These are phyloP conservation scores for Nemoura dubitans DNA, from an alignment of 2,888 invertebrate genomes.

Conservation along the genomic window DNA sequence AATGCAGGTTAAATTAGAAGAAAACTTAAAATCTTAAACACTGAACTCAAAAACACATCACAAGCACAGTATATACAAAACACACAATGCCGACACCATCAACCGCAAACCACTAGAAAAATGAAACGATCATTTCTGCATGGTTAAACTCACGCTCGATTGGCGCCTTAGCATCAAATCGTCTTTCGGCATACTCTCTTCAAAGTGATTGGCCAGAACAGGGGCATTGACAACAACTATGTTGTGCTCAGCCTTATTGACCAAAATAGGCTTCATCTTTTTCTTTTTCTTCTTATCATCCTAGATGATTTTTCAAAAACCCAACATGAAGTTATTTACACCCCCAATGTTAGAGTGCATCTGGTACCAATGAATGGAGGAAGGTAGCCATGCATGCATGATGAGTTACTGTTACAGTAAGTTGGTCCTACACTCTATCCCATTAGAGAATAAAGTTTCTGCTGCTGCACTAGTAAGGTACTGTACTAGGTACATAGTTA, in stretches of 20 bases:
- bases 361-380: neutral
- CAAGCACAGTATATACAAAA: too few relatives aligned
- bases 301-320: constrained; percentile 54
- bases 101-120: neutral
- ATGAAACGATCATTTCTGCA: too few relatives aligned
- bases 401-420: neutral
- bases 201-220: constrained; percentile 73
- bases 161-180: constrained; percentile 69
- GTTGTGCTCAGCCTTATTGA: constrained; percentile 76
- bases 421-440: too few relatives aligned
- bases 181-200: constrained; percentile 83
- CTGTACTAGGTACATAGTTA: too few relatives aligned
- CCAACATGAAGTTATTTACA: constrained; percentile 37
- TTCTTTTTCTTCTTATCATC: constrained; percentile 74
- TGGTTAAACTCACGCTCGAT: constrained; percentile 61
- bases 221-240: constrained; percentile 64
- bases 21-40: too few relatives aligned
- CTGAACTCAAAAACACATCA: too few relatives aligned
- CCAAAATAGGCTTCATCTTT: constrained; percentile 77
- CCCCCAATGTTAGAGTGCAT: constrained; percentile 28
- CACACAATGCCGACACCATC: neutral
- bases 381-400: neutral
- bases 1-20: too few relatives aligned
- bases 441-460: too few relatives aligned
- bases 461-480: too few relatives aligned